A percentile compares a stretch with the other conserved stretches of the same genome.
phyloP scores from a whole-genome alignment of 2,888 invertebrate genomes.

The Nyleta sp. region DNA sequence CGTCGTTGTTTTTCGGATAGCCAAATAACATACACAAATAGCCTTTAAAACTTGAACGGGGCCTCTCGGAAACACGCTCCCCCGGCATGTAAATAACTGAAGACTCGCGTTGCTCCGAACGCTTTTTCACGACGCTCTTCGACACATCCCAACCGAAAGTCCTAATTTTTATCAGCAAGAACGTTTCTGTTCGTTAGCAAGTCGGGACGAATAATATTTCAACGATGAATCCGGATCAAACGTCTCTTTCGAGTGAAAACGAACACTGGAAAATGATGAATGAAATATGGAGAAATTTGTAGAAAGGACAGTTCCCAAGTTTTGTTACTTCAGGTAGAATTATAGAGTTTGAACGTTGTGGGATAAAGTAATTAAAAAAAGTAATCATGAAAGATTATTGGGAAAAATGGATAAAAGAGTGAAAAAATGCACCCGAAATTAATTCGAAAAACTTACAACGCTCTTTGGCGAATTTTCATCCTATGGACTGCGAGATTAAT shows the following conservation, averaged over 20 bases:
- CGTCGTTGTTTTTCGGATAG: conserved; percentile 56
- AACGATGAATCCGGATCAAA: background rate
- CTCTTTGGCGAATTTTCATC: too few relatives aligned
- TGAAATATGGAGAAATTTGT: too few relatives aligned
- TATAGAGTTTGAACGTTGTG: too few relatives aligned
- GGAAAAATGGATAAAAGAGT: too few relatives aligned
- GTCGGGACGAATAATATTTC: background rate
- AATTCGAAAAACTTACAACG: too few relatives aligned
- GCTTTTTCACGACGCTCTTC: conserved; percentile 15
- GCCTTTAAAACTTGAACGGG: conserved; percentile 41
- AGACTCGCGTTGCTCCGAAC: conserved; percentile 23
- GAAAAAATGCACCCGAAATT: too few relatives aligned
- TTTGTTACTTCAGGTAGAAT: too few relatives aligned
- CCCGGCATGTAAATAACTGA: conserved; percentile 31
- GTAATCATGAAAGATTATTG: too few relatives aligned
- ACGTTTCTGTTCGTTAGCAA: background rate
- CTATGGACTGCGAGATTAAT: background rate
- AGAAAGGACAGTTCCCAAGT: too few relatives aligned
- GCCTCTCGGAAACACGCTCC: conserved; percentile 24
- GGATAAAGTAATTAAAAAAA: too few relatives aligned
- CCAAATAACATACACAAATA: conserved; percentile 55
- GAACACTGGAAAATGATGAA: background rate
- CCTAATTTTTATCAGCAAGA: background rate
- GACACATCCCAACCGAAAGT: background rate
- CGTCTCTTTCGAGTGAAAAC: background rate